phyloP scores from a whole-genome alignment of 2,888 invertebrate species.

The Calameuta idolon region DNA sequence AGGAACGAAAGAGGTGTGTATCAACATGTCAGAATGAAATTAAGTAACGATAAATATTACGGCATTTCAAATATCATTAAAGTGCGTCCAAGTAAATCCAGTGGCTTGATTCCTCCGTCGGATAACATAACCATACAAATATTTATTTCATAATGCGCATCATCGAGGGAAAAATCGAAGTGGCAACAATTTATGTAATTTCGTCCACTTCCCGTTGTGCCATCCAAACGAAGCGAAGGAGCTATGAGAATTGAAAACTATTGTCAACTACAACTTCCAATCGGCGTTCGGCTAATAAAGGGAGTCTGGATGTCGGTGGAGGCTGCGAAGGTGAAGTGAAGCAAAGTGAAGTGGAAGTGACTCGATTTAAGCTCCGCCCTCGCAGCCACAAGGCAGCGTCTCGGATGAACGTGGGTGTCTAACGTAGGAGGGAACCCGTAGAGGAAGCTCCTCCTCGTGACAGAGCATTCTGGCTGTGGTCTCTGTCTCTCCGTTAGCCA shows the following conservation, averaged over 20 bases:
- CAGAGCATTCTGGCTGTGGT: background rate
- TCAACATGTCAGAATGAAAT: background rate
- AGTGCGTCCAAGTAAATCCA: background rate
- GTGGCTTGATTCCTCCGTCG: no score
- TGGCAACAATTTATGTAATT: background rate
- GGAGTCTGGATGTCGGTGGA: conserved; percentile 1
- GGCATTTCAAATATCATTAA: background rate
- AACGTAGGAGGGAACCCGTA: conserved; percentile 54
- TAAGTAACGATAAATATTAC: background rate
- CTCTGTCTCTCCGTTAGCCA: background rate
- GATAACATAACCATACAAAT: background rate
- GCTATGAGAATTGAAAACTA: background rate
- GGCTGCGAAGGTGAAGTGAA: background rate
- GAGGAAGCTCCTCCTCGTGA: conserved; percentile 24
- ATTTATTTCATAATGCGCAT: background rate
- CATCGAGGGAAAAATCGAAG: background rate
- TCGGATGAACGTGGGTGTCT: conserved; percentile 51
- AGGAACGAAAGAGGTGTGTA: background rate
- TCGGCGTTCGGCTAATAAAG: background rate
- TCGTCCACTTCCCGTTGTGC: background rate
- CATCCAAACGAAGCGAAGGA: background rate
- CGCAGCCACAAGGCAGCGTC: conserved; percentile 9
- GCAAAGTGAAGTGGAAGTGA: background rate
- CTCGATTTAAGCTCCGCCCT: conserved; percentile 20
- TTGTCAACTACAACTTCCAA: background rate